Conservation (phyloP, 2,888 invertebrate genomes). For the Meta bourneti region DNA sequence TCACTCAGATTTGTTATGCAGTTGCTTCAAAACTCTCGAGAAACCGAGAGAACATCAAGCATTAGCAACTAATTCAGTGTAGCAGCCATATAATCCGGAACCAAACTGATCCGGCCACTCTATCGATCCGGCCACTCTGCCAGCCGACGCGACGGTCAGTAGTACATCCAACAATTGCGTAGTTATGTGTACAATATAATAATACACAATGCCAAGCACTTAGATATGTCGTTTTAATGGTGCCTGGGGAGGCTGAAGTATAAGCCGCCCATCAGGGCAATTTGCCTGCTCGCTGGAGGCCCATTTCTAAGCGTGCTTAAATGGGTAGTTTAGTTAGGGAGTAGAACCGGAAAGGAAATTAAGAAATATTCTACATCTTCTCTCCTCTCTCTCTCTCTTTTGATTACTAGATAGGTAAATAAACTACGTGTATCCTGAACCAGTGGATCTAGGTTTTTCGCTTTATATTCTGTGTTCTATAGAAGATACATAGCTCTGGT, state of each 20-base stretch:
- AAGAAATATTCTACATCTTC: conserved; percentile 3
- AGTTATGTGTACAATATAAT: conserved; percentile 32
- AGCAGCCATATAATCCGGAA: conserved; percentile 17
- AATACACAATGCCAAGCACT: conserved; percentile 39
- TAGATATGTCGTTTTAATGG: conserved; percentile 59
- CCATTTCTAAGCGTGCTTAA: conserved; percentile 27
- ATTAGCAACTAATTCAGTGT: conserved; percentile 21
- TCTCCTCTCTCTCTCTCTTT: not conserved
- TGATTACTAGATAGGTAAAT: not conserved
- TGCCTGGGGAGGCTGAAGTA: not conserved
- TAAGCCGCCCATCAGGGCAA: conserved; percentile 25
- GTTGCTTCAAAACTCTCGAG: not conserved
- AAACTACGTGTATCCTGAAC: too few relatives aligned
- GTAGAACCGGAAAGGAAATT: conserved; percentile 5
- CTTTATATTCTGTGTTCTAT: too few relatives aligned
- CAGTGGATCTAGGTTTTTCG: too few relatives aligned
- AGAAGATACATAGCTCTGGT: too few relatives aligned
- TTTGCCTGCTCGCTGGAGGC: conserved; percentile 18
- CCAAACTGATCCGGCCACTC: not conserved
- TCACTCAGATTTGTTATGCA: not conserved
- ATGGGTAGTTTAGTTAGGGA: conserved; percentile 45
- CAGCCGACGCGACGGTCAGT: not conserved
- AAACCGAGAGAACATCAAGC: not conserved
- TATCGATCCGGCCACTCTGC: conserved; percentile 18
- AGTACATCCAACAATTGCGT: conserved; percentile 47